These are phyloP conservation scores for Noctua comes DNA, from an alignment of 2,888 invertebrate genomes.

Conservation along the genomic window DNA sequence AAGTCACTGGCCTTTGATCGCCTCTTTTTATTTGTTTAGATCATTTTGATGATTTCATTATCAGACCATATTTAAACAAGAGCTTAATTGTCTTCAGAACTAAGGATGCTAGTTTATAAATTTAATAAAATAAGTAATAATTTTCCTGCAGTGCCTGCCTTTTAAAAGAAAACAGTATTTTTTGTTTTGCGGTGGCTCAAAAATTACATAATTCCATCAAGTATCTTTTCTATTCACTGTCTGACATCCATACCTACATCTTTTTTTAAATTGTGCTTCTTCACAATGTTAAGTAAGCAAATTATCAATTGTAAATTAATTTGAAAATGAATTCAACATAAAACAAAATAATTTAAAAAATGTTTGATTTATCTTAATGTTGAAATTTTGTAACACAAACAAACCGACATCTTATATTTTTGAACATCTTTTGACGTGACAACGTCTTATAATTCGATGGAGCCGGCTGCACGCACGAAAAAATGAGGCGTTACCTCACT, in stretches of 20 bases:
- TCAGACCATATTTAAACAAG: conserved; percentile 52
- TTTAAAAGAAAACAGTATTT: too few relatives aligned
- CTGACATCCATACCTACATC: neutral
- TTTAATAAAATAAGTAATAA: neutral
- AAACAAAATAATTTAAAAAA: neutral
- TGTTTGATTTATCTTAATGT: neutral
- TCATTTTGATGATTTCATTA: conserved; percentile 54
- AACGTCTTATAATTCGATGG: too few relatives aligned
- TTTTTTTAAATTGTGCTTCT: neutral
- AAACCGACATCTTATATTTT: neutral
- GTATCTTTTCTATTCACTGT: neutral
- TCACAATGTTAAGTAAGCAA: neutral
- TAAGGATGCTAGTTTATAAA: conserved; percentile 45
- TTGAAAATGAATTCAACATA: neutral
- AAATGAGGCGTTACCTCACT: too few relatives aligned
- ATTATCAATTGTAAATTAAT: neutral
- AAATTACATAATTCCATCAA: neutral
- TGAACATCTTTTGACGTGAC: too few relatives aligned
- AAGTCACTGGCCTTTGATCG: conserved; percentile 53
- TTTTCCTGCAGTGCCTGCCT: neutral
- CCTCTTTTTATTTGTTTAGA: conserved; percentile 53
- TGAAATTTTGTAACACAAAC: neutral
- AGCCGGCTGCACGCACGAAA: too few relatives aligned
- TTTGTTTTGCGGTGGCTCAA: neutral
- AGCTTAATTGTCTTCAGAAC: conserved; percentile 36